A percentile compares a stretch with the other conserved stretches of the same genome.
phyloP scores from a whole-genome alignment of 2,797 vertebrate species.

The Pseudomugil gertrudae region DNA sequence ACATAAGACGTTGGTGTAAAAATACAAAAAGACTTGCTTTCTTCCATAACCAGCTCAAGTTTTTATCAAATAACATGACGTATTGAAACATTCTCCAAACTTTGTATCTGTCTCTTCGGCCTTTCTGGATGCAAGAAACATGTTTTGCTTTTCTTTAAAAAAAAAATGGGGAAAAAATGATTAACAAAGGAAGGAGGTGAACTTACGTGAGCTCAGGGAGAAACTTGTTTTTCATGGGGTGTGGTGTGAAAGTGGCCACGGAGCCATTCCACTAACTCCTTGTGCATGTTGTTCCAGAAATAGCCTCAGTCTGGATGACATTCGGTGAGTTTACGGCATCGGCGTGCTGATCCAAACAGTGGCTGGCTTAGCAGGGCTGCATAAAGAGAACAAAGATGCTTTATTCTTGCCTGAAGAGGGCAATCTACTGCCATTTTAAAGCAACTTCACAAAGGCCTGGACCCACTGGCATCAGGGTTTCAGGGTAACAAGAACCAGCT shows the following conservation, averaged over 20 bases:
- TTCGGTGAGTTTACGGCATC: slow-evolving; percentile 90
- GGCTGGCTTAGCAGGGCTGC: slow-evolving; percentile 73
- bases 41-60: background rate
- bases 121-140: background rate
- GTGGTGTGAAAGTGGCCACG: slow-evolving; percentile 60
- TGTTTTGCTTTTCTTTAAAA: background rate
- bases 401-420: slow-evolving; percentile 65
- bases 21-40: background rate
- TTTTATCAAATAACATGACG: background rate
- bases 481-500: slow-evolving; percentile 16
- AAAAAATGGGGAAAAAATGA: background rate
- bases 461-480: slow-evolving; percentile 33
- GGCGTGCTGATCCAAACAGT: slow-evolving; percentile 77
- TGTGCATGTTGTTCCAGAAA: slow-evolving; percentile 96
- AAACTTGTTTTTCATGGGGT: slow-evolving; percentile 50
- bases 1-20: background rate
- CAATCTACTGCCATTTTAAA: slow-evolving; percentile 56
- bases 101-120: slow-evolving; percentile 3
- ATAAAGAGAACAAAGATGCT: slow-evolving; percentile 56
- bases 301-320: slow-evolving; percentile 99
- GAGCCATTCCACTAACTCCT: slow-evolving; percentile 82
- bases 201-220: slow-evolving; percentile 20
- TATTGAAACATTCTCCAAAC: background rate
- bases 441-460: slow-evolving; percentile 26
- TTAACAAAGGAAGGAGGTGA: slow-evolving; percentile 1